Evolutionary conservation across 2,113 vertebrate genomes (phyloP).

Genomic region (Amphiprion percula): DNA sequence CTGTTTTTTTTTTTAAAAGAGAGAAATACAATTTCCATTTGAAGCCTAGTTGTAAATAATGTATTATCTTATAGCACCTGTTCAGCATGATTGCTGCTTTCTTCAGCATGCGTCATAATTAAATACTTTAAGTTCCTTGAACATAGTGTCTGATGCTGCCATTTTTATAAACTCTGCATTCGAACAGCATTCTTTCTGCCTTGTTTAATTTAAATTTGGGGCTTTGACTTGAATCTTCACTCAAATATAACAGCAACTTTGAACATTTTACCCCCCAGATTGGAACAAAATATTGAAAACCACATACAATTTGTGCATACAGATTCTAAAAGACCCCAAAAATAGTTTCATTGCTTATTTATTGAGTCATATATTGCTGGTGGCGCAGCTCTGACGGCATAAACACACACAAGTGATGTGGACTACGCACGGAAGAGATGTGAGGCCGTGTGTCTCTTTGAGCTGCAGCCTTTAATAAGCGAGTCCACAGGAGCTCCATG

Average conservation of each 20-base stretch:
- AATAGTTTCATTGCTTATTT: conserved; percentile 35
- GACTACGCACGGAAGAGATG: conserved; percentile 37
- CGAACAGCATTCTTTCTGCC: background rate
- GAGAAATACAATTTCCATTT: background rate
- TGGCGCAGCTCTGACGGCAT: background rate
- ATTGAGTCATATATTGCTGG: conserved; percentile 30
- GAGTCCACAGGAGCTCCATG: conserved; percentile 58
- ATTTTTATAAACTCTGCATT: background rate
- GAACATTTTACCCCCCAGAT: too few relatives aligned
- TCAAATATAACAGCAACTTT: too few relatives aligned
- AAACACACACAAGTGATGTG: conserved; percentile 29
- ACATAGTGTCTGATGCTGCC: background rate
- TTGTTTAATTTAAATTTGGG: background rate
- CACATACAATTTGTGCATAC: background rate
- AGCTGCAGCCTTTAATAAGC: conserved; percentile 68
- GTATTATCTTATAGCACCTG: background rate
- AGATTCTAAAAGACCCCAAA: conserved; percentile 11
- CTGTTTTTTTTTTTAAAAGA: background rate
- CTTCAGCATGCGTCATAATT: conserved; percentile 9
- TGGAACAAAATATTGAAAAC: too few relatives aligned
- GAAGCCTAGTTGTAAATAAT: background rate
- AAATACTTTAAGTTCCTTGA: background rate
- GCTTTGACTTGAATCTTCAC: too few relatives aligned
- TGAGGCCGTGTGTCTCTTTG: conserved; percentile 56
- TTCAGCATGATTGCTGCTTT: background rate